Conservation (phyloP, 2,797 vertebrate species). For the Spondyliosoma cantharus region DNA sequence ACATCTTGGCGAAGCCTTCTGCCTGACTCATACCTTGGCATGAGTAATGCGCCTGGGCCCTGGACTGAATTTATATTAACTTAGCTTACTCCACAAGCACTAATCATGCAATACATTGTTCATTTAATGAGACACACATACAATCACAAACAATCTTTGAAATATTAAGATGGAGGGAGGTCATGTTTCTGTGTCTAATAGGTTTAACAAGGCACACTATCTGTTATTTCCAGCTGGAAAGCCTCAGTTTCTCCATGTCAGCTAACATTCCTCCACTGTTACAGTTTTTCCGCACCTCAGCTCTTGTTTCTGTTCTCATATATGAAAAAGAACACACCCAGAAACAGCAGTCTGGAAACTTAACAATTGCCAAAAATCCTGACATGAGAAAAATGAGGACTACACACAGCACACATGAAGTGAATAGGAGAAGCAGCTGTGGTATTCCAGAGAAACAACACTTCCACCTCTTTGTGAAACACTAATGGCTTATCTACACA, state of each 20-base stretch:
- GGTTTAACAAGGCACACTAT: conserved; percentile 33
- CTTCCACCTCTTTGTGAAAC: conserved; percentile 28
- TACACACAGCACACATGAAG: conserved; percentile 32
- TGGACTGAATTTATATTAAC: conserved; percentile 41
- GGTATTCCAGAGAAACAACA: conserved; percentile 26
- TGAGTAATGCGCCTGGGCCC: conserved; percentile 37
- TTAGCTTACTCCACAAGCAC: conserved; percentile 32
- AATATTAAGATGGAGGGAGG: conserved; percentile 47
- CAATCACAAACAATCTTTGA: conserved; percentile 28
- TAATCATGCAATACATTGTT: conserved; percentile 45
- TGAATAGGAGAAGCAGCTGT: conserved; percentile 41
- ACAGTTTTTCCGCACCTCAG: conserved; percentile 66
- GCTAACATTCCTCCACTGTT: conserved; percentile 76
- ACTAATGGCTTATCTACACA: neutral
- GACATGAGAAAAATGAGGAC: conserved; percentile 48
- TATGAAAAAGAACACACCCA: conserved; percentile 70
- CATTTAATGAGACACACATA: conserved; percentile 22
- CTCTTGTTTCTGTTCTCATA: conserved; percentile 59
- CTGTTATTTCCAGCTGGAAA: conserved; percentile 67
- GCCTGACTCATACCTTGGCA: conserved; percentile 60
- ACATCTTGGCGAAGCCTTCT: conserved; percentile 42
- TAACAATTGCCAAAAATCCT: conserved; percentile 51
- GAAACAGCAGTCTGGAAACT: conserved; percentile 65
- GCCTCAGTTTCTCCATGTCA: conserved; percentile 64
- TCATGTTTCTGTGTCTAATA: conserved; percentile 36